phyloP scores from a whole-genome alignment of 2,113 vertebrate species.

The Barbus barbus region DNA sequence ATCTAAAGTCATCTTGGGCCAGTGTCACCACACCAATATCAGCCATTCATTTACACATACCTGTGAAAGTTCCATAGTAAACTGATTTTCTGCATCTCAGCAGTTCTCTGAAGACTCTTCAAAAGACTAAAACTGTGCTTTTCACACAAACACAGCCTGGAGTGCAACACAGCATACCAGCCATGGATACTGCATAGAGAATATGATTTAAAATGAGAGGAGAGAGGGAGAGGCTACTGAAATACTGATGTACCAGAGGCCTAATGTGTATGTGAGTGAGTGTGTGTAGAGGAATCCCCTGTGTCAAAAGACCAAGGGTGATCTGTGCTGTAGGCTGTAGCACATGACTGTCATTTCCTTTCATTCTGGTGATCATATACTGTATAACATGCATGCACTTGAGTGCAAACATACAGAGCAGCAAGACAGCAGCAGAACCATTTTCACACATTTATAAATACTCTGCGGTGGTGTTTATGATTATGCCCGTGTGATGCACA shows the following conservation, averaged over 20 bases:
- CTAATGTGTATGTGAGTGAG: not conserved
- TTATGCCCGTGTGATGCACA: not conserved
- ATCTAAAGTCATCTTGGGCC: not conserved
- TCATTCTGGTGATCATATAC: not conserved
- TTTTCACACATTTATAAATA: constrained; percentile 15
- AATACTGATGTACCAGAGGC: not conserved
- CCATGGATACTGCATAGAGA: not conserved
- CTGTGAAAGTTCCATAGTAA: not conserved
- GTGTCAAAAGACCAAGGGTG: constrained; percentile 7
- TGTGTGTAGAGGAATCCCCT: constrained; percentile 18
- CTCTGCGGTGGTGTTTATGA: not conserved
- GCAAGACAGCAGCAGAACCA: not conserved
- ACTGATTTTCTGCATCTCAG: not conserved
- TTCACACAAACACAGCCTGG: not conserved
- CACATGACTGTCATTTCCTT: constrained; percentile 24
- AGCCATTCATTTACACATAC: not conserved
- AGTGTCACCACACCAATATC: not conserved
- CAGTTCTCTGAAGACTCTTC: not conserved
- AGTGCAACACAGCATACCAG: constrained; percentile 3
- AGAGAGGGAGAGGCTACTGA: not conserved
- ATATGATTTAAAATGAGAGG: not conserved
- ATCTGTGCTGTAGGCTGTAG: constrained; percentile 8
- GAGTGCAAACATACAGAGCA: not conserved
- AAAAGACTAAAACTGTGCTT: not conserved
- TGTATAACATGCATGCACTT: not conserved